Conservation (phyloP, 2,888 invertebrate genomes). For the Acrocera orbiculus region DNA sequence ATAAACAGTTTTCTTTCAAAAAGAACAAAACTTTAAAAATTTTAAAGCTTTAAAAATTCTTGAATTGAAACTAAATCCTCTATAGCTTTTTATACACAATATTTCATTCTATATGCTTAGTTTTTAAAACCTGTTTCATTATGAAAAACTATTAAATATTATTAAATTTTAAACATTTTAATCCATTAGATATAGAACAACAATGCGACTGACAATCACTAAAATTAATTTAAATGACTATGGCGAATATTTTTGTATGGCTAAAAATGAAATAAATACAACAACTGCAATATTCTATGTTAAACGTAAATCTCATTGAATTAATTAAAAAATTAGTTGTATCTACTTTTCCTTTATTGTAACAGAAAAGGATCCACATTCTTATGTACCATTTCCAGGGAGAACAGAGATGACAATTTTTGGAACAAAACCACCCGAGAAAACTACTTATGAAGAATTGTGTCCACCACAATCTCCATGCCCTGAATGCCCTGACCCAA, state of each 20-base stretch:
- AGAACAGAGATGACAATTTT: conserved; percentile 32
- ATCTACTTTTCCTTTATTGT: background rate
- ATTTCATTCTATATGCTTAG: too few relatives aligned
- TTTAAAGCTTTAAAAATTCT: too few relatives aligned
- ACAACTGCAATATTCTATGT: conserved; percentile 56
- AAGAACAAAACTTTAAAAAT: too few relatives aligned
- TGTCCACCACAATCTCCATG: conserved; percentile 43
- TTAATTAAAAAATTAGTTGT: background rate
- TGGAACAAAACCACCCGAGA: conserved; percentile 43
- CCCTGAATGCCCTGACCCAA: conserved; percentile 39
- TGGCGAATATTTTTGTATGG: conserved; percentile 65
- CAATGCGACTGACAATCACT: conserved; percentile 62
- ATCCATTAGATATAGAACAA: conserved; percentile 44
- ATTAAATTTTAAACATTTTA: too few relatives aligned
- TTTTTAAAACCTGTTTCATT: too few relatives aligned
- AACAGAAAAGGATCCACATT: conserved; percentile 29
- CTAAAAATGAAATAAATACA: conserved; percentile 65
- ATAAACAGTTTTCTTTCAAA: too few relatives aligned
- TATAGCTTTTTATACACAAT: too few relatives aligned
- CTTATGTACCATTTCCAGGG: conserved; percentile 33
- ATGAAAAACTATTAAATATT: too few relatives aligned
- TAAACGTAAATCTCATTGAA: conserved; percentile 36
- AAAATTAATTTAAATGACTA: conserved; percentile 49
- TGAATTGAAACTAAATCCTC: too few relatives aligned
- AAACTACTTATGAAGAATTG: too few relatives aligned